Evolutionary conservation across 1,140 invertebrate species (phyloP), one percentile per base, ranked within the genome.

Genomic region (Caenorhabditis tropicalis): DNA sequence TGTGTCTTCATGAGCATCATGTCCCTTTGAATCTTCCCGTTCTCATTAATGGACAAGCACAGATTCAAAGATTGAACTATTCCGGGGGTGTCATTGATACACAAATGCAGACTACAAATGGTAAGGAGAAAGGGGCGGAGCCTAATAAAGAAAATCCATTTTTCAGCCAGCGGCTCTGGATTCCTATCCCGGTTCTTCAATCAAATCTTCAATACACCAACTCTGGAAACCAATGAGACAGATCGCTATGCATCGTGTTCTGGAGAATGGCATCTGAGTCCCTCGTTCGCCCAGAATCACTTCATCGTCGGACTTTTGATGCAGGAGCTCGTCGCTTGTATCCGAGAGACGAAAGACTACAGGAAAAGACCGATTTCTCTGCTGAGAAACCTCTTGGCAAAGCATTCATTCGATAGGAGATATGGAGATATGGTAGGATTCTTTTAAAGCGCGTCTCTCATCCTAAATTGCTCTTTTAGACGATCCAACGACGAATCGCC

Each of bases 341-440:
- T 98, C 2, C 94, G 95, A 86, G 96, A 97, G 92, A 93, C 95
- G 6, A 93, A 94, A 4, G 94, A 95, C 86, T 94, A 96, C 82
- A 93, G 96, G 6, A 94, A 94, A 85, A 92, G 94, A 46, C 95
- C 96, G 0, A 93, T 98, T 82, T 92, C 92, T 29, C 94, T 95
- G 16, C 92, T 98, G 31, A 93, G 96, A 84, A 95, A 96, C 92
- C 91, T 97, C 83, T 92, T 98, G 60, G 95, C 95, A 0, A 98
- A 98, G 92, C 97, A 98, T 92, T 95, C 97, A 88, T 93, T 96
- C 89, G 97, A 98, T 92, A 95, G 96, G 90, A 92, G 96, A 84
- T 98, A 97, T 91, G 93, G 91, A 56, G 89, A 91, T 80, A 91
- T 92, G 88, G 93, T 93, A 88, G 88, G 88, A 5, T n/a, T n/a